Evolutionary conservation across 2,113 vertebrate species (phyloP).

Genomic region (Pangasianodon hypophthalmus): DNA sequence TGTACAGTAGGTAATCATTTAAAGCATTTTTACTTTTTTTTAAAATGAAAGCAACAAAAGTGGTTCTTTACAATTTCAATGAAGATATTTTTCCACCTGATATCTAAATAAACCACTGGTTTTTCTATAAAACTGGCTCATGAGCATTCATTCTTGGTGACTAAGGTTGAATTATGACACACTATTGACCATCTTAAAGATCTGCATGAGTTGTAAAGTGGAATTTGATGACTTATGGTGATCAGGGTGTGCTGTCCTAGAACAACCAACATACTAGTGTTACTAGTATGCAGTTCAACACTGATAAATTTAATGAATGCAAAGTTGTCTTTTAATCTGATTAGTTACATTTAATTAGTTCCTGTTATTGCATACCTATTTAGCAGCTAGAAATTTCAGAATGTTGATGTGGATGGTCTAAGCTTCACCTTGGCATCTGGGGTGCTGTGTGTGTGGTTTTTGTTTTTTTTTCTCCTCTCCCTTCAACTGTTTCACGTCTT

Average conservation of each 20-base stretch:
- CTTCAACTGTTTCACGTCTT: no score
- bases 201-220: not conserved
- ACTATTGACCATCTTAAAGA: not conserved
- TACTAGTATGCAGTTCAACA: no score
- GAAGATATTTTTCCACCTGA: not conserved
- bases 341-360: no score
- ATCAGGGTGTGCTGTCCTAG: no score
- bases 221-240: not conserved
- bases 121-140: constrained; percentile 13
- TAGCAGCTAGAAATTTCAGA: no score
- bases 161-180: not conserved
- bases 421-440: no score
- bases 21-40: constrained; percentile 56
- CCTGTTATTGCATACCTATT: not conserved
- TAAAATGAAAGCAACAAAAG: constrained; percentile 35
- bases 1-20: constrained; percentile 63
- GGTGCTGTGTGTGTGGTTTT: no score
- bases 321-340: no score
- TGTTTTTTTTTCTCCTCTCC: no score
- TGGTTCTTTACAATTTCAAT: constrained; percentile 8
- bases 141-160: not conserved
- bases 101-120: constrained; percentile 50
- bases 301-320: no score
- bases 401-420: no score
- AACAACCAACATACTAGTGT: no score